Evolutionary conservation across 2,113 vertebrate genomes (phyloP), one percentile per base, ranked within the genome.

Genomic region (Protomyctophum bolini): DNA sequence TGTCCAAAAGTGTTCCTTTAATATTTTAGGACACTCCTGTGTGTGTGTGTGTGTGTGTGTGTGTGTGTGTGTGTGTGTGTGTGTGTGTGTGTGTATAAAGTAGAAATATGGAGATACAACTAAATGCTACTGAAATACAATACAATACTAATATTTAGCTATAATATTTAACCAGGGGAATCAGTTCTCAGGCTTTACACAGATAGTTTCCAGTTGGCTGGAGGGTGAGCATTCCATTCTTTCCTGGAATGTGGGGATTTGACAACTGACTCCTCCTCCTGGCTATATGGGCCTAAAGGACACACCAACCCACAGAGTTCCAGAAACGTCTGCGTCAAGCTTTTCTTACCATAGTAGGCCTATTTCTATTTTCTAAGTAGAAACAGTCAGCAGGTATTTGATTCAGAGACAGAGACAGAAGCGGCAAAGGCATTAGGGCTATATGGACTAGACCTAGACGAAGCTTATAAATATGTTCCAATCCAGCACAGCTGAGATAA

Each of bases 211-310:
- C 77, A 84, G 80, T 65, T 2, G 68, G 54, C 47, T 88, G 67
- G 68, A 85, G 50, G 70, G 69, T 48, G 56, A 73, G 77, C 64
- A 84, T 52, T 79, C 65, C 76, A 41, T 67, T n/a, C 58, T 55
- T 63, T 52, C 73, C 79, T 85, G 88, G 87, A 86, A 91, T 91
- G 88, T 58, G 12, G 67, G 59, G 45, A 68, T 69, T 59, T 61
- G 45, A 80, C 52, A 68, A 58, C 70, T 47, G 28, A 9, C 8
- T 50, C 52, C 64, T 41, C 58, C 66, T 52, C 57, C 59, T 70
- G 11, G 46, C 33, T 9, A 12, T 51, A 21, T 51, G 28, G 8
- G 46, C 21, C 21, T 21, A 7, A 12, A 28, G 48, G 46, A 15
- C n/a, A 45, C 12, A 6, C 64, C 64, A 61, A 77, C 72, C 79